These are phyloP conservation scores for Spinibarbus caldwelli DNA, from an alignment of 2,797 vertebrate species.

Conservation along the genomic window DNA sequence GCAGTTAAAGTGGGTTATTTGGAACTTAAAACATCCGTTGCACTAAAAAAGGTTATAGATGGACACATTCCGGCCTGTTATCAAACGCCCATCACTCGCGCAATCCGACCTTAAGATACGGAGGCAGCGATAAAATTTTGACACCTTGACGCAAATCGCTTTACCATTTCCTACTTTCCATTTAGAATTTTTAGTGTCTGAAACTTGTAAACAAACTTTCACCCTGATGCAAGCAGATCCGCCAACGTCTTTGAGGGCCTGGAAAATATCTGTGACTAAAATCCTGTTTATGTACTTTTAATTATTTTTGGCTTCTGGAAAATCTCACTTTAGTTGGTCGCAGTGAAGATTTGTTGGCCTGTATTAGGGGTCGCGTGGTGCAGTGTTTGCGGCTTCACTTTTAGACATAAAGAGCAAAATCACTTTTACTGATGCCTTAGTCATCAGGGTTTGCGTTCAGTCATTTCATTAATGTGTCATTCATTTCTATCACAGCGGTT, in stretches of 20 bases:
- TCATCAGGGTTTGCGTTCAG: conserved; percentile 74
- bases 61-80: background rate
- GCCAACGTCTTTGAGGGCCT: conserved; percentile 41
- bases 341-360: background rate
- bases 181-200: conserved; percentile 50
- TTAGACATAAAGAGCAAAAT: conserved; percentile 67
- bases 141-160: conserved; percentile 47
- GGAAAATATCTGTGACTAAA: conserved; percentile 59
- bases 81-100: background rate
- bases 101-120: background rate
- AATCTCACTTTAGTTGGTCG: background rate
- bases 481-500: conserved; percentile 57
- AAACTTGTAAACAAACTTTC: conserved; percentile 60
- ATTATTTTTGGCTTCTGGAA: conserved; percentile 10
- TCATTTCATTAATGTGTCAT: conserved; percentile 79
- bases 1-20: background rate
- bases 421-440: conserved; percentile 72
- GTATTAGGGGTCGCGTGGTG: background rate
- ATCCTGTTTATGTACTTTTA: conserved; percentile 53
- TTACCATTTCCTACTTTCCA: conserved; percentile 59
- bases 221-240: conserved; percentile 45
- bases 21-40: background rate
- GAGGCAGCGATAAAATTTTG: conserved; percentile 25
- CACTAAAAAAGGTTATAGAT: background rate
- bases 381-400: background rate